These are phyloP conservation scores for Diachasmimorpha longicaudata DNA, from an alignment of 1,140 invertebrate species.

Conservation along the genomic window DNA sequence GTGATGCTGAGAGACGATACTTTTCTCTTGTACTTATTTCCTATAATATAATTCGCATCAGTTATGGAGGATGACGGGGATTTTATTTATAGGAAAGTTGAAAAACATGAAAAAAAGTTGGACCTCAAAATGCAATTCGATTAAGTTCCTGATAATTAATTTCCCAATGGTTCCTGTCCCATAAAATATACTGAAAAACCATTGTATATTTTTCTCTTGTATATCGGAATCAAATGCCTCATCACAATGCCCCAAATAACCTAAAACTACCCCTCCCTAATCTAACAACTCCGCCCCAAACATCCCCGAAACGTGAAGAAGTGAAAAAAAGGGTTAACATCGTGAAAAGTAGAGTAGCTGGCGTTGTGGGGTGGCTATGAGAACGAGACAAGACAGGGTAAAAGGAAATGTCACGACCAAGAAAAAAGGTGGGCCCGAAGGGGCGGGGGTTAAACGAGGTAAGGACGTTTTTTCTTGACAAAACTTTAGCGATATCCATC, in stretches of 20 bases:
- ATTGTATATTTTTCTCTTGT: no score
- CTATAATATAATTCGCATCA: background rate
- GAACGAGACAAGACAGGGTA: slow-evolving; percentile 14
- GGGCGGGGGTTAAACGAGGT: slow-evolving; percentile 22
- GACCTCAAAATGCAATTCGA: background rate
- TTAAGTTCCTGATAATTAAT: background rate
- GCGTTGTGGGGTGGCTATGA: slow-evolving; percentile 12
- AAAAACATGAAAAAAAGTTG: background rate
- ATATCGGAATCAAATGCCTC: no score
- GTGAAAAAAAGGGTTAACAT: background rate
- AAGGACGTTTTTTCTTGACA: slow-evolving; percentile 43
- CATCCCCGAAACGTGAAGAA: background rate
- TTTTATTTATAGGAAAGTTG: background rate
- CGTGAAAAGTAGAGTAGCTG: slow-evolving; percentile 11
- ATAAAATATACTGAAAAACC: no score
- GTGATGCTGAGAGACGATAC: background rate
- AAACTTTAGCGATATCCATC: slow-evolving; percentile 51
- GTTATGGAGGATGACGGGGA: background rate
- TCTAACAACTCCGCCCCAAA: background rate
- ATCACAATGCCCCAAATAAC: background rate
- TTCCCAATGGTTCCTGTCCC: no score
- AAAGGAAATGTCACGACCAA: slow-evolving; percentile 9
- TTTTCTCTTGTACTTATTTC: background rate
- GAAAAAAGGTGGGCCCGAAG: slow-evolving; percentile 16
- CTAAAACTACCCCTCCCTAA: background rate